Conservation (phyloP, 2,113 vertebrate species). For the Calyptomena viridis region DNA sequence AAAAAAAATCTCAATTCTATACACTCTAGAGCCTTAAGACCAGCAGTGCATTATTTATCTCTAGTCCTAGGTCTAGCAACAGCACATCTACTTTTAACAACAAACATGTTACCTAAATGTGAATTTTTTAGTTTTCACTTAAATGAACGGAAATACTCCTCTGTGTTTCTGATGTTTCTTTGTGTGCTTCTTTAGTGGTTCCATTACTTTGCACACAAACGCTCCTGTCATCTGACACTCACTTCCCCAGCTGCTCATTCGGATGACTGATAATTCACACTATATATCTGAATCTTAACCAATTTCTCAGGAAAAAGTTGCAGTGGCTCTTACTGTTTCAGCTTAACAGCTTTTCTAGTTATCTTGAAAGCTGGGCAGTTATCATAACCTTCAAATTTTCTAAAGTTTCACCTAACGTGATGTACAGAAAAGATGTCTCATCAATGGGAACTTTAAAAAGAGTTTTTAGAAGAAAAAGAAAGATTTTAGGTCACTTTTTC, state of each 20-base stretch:
- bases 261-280: neutral
- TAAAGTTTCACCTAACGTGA: neutral
- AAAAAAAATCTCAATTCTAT: neutral
- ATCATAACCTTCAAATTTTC: neutral
- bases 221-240: neutral
- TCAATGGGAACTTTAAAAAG: neutral
- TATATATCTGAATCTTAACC: neutral
- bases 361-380: neutral
- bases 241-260: neutral
- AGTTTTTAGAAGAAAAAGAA: neutral
- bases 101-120: neutral
- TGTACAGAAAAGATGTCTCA: neutral
- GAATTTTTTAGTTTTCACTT: neutral
- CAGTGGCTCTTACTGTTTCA: neutral
- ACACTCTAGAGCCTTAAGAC: neutral
- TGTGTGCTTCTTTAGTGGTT: rapidly evolving
- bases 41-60: neutral
- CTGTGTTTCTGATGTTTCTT: neutral
- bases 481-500: neutral
- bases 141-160: neutral
- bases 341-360: neutral
- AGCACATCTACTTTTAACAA: neutral
- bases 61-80: neutral
- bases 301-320: neutral
- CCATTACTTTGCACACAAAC: neutral